Percentiles rank a stretch among this genome's conserved stretches.
Evolutionary conservation across 2,113 vertebrate genomes (phyloP).

Genomic region (Dipodomys stephensi): DNA sequence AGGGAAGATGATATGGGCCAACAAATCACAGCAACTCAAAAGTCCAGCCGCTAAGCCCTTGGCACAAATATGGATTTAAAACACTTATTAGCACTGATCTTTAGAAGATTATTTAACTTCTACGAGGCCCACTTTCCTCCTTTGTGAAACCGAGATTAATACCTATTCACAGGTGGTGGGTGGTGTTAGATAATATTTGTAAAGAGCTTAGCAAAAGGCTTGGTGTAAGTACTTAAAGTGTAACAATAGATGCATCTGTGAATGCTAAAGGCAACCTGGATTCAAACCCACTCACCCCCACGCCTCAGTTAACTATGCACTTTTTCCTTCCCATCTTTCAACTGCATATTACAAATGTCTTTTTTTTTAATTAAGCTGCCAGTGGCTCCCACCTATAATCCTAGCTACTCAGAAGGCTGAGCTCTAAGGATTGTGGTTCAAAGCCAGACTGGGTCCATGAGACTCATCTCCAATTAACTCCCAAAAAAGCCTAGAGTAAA

Average conservation of each 20-base stretch:
- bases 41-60: not conserved
- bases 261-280: not conserved
- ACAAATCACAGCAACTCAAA: not conserved
- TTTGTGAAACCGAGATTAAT: conserved; percentile 46
- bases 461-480: no score
- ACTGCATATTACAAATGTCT: not conserved
- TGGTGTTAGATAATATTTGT: conserved; percentile 45
- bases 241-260: not conserved
- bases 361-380: not conserved
- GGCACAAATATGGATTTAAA: conserved; percentile 10
- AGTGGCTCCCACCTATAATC: no score
- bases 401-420: no score
- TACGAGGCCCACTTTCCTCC: not conserved
- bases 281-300: no score
- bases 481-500: no score
- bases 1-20: not conserved
- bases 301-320: not conserved
- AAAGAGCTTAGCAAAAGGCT: conserved; percentile 41
- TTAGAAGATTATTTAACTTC: conserved; percentile 54
- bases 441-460: no score
- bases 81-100: conserved; percentile 48
- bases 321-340: not conserved
- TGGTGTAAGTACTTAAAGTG: not conserved
- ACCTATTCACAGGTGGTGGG: conserved; percentile 37
- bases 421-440: no score